Percentiles rank a stretch among this genome's conserved stretches.
Evolutionary conservation across 2,888 invertebrate genomes (phyloP).

Genomic region (Lumbricus terrestris): DNA sequence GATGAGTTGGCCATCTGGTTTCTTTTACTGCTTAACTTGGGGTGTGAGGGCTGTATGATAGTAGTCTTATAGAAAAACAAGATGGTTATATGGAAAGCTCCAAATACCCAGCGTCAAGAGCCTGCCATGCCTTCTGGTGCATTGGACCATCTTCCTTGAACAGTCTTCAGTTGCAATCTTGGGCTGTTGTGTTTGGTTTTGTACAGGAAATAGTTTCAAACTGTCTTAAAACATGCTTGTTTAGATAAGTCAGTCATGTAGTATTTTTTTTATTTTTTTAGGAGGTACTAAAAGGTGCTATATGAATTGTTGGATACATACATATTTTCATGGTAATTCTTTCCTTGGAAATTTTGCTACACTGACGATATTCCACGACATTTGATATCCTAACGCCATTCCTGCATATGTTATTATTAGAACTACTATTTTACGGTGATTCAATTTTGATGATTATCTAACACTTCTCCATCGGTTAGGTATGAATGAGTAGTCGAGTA

Average conservation of each 20-base stretch:
- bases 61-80: background rate
- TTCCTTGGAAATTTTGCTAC: background rate
- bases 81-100: background rate
- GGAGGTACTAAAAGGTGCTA: too few species aligned
- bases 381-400: background rate
- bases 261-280: too few species aligned
- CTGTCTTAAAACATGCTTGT: too few species aligned
- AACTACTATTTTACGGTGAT: background rate
- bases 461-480: background rate
- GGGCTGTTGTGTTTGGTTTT: too few species aligned
- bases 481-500: background rate
- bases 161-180: too few species aligned
- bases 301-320: too few species aligned
- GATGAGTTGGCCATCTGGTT: background rate
- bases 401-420: background rate
- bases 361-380: background rate
- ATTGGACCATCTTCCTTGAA: too few species aligned
- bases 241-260: too few species aligned
- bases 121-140: too few species aligned
- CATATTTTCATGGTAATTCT: background rate
- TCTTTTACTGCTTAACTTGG: background rate
- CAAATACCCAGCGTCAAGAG: background rate
- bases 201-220: too few species aligned
- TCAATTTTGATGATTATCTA: background rate
- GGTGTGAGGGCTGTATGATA: too few species aligned